Evolutionary conservation across 2,888 invertebrate genomes (phyloP), one percentile per base, ranked within the genome.

Genomic region (Synergus umbraculus): DNA sequence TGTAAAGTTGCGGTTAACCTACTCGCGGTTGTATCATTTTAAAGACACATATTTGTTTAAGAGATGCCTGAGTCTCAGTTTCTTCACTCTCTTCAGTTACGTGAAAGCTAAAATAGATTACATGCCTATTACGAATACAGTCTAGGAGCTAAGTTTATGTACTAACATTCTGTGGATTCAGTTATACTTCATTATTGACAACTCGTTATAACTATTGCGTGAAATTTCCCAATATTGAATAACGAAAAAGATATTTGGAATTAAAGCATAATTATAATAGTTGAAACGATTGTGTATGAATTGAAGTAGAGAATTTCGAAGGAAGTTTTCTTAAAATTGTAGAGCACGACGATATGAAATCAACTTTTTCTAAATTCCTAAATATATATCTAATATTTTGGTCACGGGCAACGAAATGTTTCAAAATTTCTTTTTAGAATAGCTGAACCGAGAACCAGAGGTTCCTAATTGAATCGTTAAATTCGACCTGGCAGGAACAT

Each of bases 61-160:
- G 49, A 73, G n/a, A 37, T 54, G 41, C 13, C 41, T 41, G 37
- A 54, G 54, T 73, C 41, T n/a, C 54, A 49, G 15, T 73, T 73
- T 54, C 54, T 73, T 73, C 73, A 15, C 37, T 73, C 37, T 73
- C 10, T 49, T 49, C 37, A 46, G n/a, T 73, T 73, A 49, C 73
- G 73, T 73, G 41, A 73, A 73, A 73, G 54, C 15, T 73, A 69
- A 49, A 69, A 69, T 22, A 49, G 46, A 37, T 69, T 69, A 18
- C 69, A 69, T 69, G 54, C 37, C 37, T 73, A 54, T 73, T 73
- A 73, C 73, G 37, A 54, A 73, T 15, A 46, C 49, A 67, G 4
- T 37, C 15, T 54, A 2, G 54, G n/a, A 13, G 54, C 37, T 9
- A 54, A 4, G 37, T 29, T 69, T 54, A 60, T 12, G 18, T 60